Conservation (phyloP, 2,113 vertebrate species). For the Nothoprocta perdicaria region DNA sequence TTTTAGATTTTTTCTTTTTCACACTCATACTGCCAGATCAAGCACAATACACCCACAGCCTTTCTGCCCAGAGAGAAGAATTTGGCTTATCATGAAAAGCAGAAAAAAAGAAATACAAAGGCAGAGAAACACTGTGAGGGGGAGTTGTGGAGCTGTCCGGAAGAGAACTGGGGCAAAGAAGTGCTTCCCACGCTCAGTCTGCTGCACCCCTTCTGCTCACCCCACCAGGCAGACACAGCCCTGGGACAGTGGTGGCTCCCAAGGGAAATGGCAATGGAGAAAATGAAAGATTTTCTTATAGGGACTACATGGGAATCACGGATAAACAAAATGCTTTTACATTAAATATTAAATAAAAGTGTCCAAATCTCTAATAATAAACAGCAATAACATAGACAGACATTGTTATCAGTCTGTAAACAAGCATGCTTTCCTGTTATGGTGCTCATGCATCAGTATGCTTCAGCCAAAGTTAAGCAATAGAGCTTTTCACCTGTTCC, state of each 20-base stretch:
- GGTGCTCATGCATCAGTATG: not conserved
- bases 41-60: conserved; percentile 40
- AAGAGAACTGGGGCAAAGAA: conserved; percentile 34
- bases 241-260: not conserved
- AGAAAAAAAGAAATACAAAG: not conserved
- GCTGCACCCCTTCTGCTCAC: conserved; percentile 42
- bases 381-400: not conserved
- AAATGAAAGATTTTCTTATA: not conserved
- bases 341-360: not conserved
- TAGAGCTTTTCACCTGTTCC: not conserved
- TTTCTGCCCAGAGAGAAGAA: conserved; percentile 24
- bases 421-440: not conserved
- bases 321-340: not conserved
- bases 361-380: not conserved
- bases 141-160: conserved; percentile 37
- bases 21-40: not conserved
- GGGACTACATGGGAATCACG: not conserved
- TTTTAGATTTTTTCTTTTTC: not conserved
- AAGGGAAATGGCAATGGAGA: not conserved
- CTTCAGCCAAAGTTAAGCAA: not conserved
- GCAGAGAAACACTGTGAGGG: conserved; percentile 34
- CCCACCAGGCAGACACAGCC: not conserved
- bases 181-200: conserved; percentile 62
- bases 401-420: not conserved
- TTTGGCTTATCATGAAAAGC: conserved; percentile 53